phyloP scores from a whole-genome alignment of 2,113 vertebrate species.

The Albula goreensis region DNA sequence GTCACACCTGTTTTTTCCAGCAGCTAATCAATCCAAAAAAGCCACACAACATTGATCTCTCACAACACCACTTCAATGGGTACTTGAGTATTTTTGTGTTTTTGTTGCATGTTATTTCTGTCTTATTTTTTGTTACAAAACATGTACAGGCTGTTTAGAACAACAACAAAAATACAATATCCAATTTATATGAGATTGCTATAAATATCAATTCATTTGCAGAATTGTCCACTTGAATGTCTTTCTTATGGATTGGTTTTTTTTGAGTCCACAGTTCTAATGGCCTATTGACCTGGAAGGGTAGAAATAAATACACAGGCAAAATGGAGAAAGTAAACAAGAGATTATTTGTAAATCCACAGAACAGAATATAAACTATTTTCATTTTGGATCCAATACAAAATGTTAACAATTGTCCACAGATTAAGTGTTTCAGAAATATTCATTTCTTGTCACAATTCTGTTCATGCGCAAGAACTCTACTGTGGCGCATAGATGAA shows the following conservation, averaged over 20 bases:
- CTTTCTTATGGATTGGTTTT: slow-evolving; percentile 57
- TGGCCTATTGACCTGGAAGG: slow-evolving; percentile 42
- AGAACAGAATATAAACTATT: slow-evolving; percentile 49
- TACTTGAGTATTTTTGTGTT: slow-evolving; percentile 56
- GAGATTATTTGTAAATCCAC: slow-evolving; percentile 64
- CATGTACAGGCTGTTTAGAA: slow-evolving; percentile 74
- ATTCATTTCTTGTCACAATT: slow-evolving; percentile 69
- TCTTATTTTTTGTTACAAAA: slow-evolving; percentile 64
- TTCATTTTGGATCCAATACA: slow-evolving; percentile 63
- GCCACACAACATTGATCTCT: slow-evolving; percentile 35
- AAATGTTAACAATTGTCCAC: slow-evolving; percentile 69
- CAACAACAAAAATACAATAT: slow-evolving; percentile 75
- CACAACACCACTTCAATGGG: slow-evolving; percentile 47
- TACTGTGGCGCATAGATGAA: slow-evolving; percentile 65
- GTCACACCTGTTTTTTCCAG: neutral
- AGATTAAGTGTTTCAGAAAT: slow-evolving; percentile 73
- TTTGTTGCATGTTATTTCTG: slow-evolving; percentile 64
- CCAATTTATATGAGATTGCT: slow-evolving; percentile 60
- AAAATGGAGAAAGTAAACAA: slow-evolving; percentile 51
- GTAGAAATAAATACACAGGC: slow-evolving; percentile 68
- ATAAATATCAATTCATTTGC: slow-evolving; percentile 56
- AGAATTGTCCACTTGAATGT: slow-evolving; percentile 56
- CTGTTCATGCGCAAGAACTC: slow-evolving; percentile 71
- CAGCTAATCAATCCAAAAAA: neutral
- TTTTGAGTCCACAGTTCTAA: slow-evolving; percentile 51